These are phyloP conservation scores for Hedychridium roseum DNA, from an alignment of 2,888 invertebrate species.

Conservation along the genomic window DNA sequence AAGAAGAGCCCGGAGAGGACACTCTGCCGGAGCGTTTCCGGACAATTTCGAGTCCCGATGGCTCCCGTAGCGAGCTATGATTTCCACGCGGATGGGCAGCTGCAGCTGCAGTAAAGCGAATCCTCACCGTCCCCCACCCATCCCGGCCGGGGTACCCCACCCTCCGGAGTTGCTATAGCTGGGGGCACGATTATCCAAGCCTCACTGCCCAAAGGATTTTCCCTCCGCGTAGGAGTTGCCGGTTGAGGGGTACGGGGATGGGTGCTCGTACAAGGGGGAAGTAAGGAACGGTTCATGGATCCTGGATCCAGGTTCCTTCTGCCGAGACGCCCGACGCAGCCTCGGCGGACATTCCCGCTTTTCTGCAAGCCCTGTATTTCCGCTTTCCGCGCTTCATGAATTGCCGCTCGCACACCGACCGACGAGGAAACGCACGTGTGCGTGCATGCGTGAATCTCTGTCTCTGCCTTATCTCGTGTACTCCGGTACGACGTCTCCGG, in stretches of 20 bases:
- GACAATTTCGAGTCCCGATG: slow-evolving; percentile 56
- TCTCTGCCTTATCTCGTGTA: too few relatives aligned
- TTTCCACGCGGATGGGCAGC: slow-evolving; percentile 56
- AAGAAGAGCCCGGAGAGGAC: slow-evolving; percentile 32
- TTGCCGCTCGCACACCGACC: slow-evolving; percentile 29
- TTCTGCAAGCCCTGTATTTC: too few relatives aligned
- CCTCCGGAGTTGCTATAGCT: slow-evolving; percentile 38
- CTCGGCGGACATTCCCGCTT: too few relatives aligned
- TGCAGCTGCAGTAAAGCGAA: slow-evolving; percentile 53
- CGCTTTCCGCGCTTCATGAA: slow-evolving; percentile 31
- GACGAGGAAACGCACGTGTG: slow-evolving; percentile 18
- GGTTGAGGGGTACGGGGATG: too few relatives aligned
- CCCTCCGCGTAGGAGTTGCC: slow-evolving; percentile 41
- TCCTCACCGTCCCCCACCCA: slow-evolving; percentile 11
- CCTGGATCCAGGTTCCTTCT: too few relatives aligned
- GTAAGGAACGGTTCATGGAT: slow-evolving; percentile 18
- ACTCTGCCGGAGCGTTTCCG: slow-evolving; percentile 39
- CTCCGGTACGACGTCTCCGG: neutral
- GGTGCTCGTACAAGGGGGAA: slow-evolving; percentile 19
- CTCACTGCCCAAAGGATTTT: slow-evolving; percentile 60
- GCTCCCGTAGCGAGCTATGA: slow-evolving; percentile 53
- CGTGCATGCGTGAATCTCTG: too few relatives aligned
- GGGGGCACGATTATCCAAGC: slow-evolving; percentile 58
- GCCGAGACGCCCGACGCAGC: too few relatives aligned
- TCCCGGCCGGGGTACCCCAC: neutral